phyloP scores from a whole-genome alignment of 2,797 vertebrate genomes.

The Catharus ustulatus region DNA sequence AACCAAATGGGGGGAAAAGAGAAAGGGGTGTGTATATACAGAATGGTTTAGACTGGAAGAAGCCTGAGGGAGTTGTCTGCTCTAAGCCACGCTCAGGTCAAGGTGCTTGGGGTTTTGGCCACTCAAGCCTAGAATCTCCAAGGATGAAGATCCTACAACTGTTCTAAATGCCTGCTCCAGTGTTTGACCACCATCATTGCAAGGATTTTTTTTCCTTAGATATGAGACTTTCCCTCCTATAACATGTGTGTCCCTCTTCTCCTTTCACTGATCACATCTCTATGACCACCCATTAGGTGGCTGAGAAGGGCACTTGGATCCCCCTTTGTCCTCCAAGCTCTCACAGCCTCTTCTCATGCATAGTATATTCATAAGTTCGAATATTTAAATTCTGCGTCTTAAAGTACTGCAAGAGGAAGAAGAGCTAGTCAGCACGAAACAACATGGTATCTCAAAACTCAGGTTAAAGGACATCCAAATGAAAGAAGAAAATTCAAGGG shows the following conservation, averaged over 20 bases:
- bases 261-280: neutral
- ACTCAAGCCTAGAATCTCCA: neutral
- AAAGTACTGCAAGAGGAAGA: neutral
- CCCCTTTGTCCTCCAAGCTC: neutral
- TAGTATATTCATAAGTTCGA: neutral
- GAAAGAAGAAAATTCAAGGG: neutral
- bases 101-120: neutral
- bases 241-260: accelerated
- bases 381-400: neutral
- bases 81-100: neutral
- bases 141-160: neutral
- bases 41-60: neutral
- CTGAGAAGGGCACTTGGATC: neutral
- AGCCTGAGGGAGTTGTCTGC: neutral
- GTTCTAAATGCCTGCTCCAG: neutral
- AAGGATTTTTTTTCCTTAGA: neutral
- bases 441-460: neutral
- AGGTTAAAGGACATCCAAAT: neutral
- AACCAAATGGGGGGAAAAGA: neutral
- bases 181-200: neutral
- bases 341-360: neutral
- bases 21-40: neutral
- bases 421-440: neutral
- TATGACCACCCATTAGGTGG: neutral
- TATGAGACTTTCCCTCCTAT: neutral